Conservation (phyloP, 2,888 invertebrate genomes). For the Limnephilus rhombicus region DNA sequence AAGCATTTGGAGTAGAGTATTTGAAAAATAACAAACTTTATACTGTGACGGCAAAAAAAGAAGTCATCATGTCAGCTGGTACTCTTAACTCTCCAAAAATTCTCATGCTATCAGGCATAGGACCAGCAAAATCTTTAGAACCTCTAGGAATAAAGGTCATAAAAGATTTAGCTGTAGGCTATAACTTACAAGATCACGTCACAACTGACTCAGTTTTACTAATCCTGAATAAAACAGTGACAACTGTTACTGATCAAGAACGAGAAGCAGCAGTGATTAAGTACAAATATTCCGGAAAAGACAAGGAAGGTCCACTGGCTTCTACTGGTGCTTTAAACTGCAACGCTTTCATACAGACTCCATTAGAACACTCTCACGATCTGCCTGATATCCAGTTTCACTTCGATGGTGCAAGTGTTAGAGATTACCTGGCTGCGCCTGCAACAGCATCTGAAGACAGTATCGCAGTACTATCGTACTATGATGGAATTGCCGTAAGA, state of each 20-base stretch:
- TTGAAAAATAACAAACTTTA: constrained; percentile 74
- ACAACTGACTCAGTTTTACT: constrained; percentile 80
- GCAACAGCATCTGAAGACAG: constrained; percentile 74
- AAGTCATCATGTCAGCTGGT: constrained; percentile 81
- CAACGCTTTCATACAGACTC: constrained; percentile 81
- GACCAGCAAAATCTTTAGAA: constrained; percentile 78
- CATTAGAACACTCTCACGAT: constrained; percentile 73
- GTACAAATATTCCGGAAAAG: constrained; percentile 73
- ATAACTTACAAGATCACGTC: constrained; percentile 87
- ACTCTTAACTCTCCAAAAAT: constrained; percentile 81
- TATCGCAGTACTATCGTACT: constrained; percentile 80
- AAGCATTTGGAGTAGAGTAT: constrained; percentile 77
- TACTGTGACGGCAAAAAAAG: constrained; percentile 77
- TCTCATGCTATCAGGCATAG: constrained; percentile 83
- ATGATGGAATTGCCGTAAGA: constrained; percentile 79
- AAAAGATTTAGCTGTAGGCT: constrained; percentile 83
- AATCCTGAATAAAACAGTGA: constrained; percentile 78
- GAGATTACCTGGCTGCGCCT: constrained; percentile 80
- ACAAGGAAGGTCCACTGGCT: constrained; percentile 77
- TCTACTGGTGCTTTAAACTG: constrained; percentile 77
- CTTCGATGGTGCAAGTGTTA: constrained; percentile 79
- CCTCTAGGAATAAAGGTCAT: constrained; percentile 77
- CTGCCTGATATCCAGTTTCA: constrained; percentile 83
- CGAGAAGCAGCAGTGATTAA: constrained; percentile 72
- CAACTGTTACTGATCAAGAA: constrained; percentile 72